Percentiles rank a stretch among this genome's conserved stretches.
These are phyloP conservation scores for Proterorhinus semilunaris DNA, from an alignment of 2,113 vertebrate genomes.

Conservation along the genomic window DNA sequence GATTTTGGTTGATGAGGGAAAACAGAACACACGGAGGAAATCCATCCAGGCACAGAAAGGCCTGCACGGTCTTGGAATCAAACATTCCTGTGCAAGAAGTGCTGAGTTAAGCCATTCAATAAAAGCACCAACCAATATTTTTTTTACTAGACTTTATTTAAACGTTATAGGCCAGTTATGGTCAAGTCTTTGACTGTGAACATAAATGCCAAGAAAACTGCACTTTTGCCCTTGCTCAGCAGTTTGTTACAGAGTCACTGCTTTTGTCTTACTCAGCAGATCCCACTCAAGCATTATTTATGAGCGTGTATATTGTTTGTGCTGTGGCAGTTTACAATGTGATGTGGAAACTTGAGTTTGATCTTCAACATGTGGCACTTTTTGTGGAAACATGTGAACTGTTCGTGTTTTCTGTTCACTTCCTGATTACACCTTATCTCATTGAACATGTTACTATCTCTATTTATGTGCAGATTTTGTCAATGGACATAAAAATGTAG, in stretches of 20 bases:
- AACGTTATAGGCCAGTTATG: not conserved
- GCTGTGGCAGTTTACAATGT: conserved; percentile 15
- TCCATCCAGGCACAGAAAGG: no score
- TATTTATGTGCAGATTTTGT: no score
- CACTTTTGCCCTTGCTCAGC: conserved; percentile 49
- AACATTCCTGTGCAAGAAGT: no score
- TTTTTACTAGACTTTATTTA: not conserved
- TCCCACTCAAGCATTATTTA: conserved; percentile 41
- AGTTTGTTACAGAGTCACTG: conserved; percentile 29
- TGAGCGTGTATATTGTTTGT: conserved; percentile 47
- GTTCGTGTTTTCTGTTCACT: conserved; percentile 23
- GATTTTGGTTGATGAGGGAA: no score
- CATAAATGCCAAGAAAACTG: conserved; percentile 30
- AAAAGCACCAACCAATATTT: not conserved
- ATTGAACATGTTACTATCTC: not conserved
- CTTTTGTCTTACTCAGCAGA: conserved; percentile 45
- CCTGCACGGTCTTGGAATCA: no score
- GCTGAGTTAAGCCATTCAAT: not conserved
- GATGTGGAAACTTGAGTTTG: conserved; percentile 24
- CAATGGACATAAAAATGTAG: no score
- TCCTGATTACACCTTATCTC: conserved; percentile 2
- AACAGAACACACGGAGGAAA: no score
- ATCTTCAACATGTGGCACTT: conserved; percentile 18
- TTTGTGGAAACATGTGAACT: not conserved
- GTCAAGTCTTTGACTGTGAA: not conserved